phyloP scores from a whole-genome alignment of 2,888 invertebrate species.

The Apocheima hispidaria region DNA sequence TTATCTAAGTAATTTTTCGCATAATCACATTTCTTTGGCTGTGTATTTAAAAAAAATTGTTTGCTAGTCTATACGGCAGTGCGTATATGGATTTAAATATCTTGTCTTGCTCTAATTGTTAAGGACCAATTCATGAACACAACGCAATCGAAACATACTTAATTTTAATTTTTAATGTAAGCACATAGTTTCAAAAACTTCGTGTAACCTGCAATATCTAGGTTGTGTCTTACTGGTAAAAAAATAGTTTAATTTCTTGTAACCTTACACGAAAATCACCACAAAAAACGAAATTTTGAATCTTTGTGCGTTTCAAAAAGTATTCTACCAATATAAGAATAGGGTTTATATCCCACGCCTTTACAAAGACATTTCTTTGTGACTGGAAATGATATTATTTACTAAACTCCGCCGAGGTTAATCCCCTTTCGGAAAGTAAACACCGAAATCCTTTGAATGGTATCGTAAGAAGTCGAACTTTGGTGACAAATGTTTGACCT shows the following conservation, averaged over 20 bases:
- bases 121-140: slow-evolving; percentile 1
- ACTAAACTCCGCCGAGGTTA: slow-evolving; percentile 44
- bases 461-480: slow-evolving; percentile 45
- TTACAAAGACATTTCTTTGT: slow-evolving; percentile 29
- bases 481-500: slow-evolving; percentile 46
- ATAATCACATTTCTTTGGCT: slow-evolving; percentile 1
- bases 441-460: slow-evolving; percentile 42
- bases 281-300: slow-evolving; percentile 5
- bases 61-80: background rate
- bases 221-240: too few species aligned
- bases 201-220: background rate
- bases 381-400: slow-evolving; percentile 44
- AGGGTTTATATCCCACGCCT: slow-evolving; percentile 19
- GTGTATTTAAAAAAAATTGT: slow-evolving; percentile 5
- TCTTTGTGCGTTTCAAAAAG: slow-evolving; percentile 2
- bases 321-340: slow-evolving; percentile 7
- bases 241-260: too few species aligned
- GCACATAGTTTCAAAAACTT: slow-evolving; percentile 14
- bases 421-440: slow-evolving; percentile 45
- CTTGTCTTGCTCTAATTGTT: background rate
- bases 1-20: background rate
- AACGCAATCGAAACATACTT: background rate
- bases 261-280: background rate
- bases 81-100: background rate
- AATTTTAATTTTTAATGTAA: slow-evolving; percentile 2